Evolutionary conservation across 2,888 invertebrate species (phyloP), one percentile per base, ranked within the genome.

Genomic region (Isotomurus palustris): DNA sequence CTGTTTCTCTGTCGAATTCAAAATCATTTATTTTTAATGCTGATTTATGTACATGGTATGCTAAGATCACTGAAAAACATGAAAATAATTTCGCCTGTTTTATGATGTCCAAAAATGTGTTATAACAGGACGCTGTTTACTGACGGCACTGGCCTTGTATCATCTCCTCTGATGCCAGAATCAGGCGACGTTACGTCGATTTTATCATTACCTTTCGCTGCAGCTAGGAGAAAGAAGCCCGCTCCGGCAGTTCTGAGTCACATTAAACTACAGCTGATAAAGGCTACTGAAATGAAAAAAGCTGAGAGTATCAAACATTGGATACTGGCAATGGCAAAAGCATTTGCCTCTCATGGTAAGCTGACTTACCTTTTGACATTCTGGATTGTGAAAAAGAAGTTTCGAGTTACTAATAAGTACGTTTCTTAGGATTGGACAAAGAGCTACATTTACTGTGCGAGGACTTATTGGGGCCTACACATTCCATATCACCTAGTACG

Each of bases 1-100:
- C 92, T 73, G 80, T 95, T 64, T 83, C 87, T n/a, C 80, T 94
- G 32, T 86, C 85, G 29, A 90, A 87, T 73, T 90, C 91, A 24
- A 85, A 86, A 73, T 87, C 91, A 2, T 94, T 87, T 73, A 85
- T 89, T 57, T 94, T 87, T 75, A 86, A 87, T 69, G 79, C 82
- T 66, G 84, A 86, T 72, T 79, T 94, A 72, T 82, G 82, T 71
- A 80, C 85, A 4, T 86, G 88, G 92, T 66, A 45, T 22, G 21
- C 12, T 47, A 47, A 19, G 25, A 14, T 25, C 14, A 24, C 14
- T 44, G 6, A 19, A n/a, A n/a, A n/a, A n/a, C n/a, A n/a, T n/a
- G n/a, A n/a, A n/a, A 8, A 12, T 40, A 40, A 8, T 40, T 36
- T 50, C 24, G 2, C 21, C 8, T 14, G 3, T 36, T 27, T 3